phyloP scores from a whole-genome alignment of 1,140 invertebrate genomes.

The Hypothenemus hampei region DNA sequence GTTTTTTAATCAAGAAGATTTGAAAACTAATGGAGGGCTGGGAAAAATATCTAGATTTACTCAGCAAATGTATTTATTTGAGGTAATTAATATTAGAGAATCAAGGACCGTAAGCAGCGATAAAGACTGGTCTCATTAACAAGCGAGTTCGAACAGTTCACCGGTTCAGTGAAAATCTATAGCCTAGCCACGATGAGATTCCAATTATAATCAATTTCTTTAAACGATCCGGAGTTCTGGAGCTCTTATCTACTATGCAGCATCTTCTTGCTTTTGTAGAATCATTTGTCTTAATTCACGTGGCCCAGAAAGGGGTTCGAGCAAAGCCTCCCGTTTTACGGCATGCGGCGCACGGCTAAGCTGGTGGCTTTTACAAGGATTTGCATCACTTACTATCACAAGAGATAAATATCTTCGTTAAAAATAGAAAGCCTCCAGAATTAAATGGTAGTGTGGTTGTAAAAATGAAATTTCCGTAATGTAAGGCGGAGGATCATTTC shows the following conservation, averaged over 20 bases:
- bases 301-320: slow-evolving; percentile 6
- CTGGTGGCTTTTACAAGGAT: slow-evolving; percentile 4
- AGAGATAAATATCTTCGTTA: slow-evolving; percentile 1
- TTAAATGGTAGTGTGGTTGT: not conserved
- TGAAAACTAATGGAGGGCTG: no score
- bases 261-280: slow-evolving; percentile 12
- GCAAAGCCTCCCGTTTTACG: slow-evolving; percentile 2
- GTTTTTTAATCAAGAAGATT: not conserved
- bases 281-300: slow-evolving; percentile 11
- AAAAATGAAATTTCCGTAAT: no score
- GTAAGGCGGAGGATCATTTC: no score
- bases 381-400: slow-evolving; percentile 7
- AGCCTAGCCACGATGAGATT: not conserved
- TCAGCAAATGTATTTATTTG: no score
- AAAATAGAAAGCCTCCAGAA: not conserved
- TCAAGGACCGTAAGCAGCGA: no score
- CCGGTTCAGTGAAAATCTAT: not conserved
- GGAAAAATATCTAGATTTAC: no score
- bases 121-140: no score
- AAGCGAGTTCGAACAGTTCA: no score
- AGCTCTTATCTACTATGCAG: slow-evolving; percentile 5
- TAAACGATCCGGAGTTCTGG: slow-evolving; percentile 1
- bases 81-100: no score
- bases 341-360: slow-evolving; percentile 2
- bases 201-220: slow-evolving; percentile 14